Evolutionary conservation across 2,888 invertebrate genomes (phyloP), one percentile per base, ranked within the genome.

Genomic region (Ochropleura leucogaster): DNA sequence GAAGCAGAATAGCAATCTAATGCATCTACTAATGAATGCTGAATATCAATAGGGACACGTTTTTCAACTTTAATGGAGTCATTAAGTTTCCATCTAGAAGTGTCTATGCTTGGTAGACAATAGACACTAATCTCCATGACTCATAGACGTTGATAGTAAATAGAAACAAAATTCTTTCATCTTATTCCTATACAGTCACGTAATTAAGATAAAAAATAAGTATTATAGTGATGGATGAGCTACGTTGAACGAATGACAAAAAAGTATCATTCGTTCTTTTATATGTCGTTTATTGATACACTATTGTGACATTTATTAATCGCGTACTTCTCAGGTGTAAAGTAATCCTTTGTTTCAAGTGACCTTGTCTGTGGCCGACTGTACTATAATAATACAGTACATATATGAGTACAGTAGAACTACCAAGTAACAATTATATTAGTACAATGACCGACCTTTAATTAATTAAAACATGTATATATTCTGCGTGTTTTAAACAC

Each of bases 291-390:
- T 51, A 65, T 77, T 63, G 67, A 65, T 69, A 5, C 30, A 60
- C 40, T 66, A 67, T 59, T 64, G 74, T 63, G 44, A 74, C 47
- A 67, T n/a, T 30, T 75, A 49, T 47, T 69, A 59, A 65, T 68
- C 51, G 55, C 16, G 20, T 66, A 70, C 60, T 77, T 76, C 82
- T 82, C 84, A 84, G 75, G 79, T 82, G 89, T 88, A 87, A 88
- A 82, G 9, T 78, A 83, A 87, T 87, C 83, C 85, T 85, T 85
- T 87, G 86, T 86, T 82, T 79, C 59, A 73, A 64, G 65, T 77
- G 84, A 81, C 88, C 88, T 90, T 86, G 89, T 49, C 72, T 77
- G 80, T 72, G 85, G 84, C 75, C n/a, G 66, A 66, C 66, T 71
- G 59, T 70, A 57, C 57, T 59, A 60, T 57, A 30, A 30, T 30